Evolutionary conservation across 2,113 vertebrate genomes (phyloP).

Genomic region (Phainopepla nitens): DNA sequence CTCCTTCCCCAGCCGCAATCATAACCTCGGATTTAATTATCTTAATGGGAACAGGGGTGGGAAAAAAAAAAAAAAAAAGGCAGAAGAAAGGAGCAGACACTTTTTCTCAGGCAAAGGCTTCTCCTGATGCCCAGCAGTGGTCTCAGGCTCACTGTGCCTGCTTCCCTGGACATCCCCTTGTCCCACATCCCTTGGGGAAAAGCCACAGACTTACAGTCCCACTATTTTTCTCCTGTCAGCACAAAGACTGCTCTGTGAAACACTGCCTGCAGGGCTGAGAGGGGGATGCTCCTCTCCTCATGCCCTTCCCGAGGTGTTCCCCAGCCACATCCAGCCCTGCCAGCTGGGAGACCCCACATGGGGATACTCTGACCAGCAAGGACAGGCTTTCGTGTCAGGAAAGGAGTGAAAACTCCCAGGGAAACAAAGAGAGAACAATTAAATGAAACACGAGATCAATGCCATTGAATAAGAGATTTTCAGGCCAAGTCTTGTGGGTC

Average conservation of each 20-base stretch:
- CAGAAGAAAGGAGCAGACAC: background rate
- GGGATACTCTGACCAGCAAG: background rate
- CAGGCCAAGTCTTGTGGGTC: background rate
- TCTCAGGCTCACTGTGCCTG: background rate
- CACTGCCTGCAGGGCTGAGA: accelerated
- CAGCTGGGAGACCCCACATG: background rate
- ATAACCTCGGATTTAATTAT: constrained; percentile 18
- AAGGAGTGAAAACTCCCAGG: background rate
- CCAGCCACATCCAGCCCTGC: background rate
- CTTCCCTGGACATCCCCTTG: background rate
- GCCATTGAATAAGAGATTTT: background rate
- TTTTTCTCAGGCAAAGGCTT: background rate
- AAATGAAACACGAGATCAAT: background rate
- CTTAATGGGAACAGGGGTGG: background rate
- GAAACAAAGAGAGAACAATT: background rate
- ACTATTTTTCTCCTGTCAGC: accelerated
- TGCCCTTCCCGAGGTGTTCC: background rate
- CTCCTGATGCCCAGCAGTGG: background rate
- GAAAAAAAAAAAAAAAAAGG: too few species aligned
- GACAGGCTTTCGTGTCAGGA: background rate
- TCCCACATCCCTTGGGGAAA: background rate
- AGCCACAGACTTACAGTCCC: accelerated
- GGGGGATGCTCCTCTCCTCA: background rate
- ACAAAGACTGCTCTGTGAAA: background rate
- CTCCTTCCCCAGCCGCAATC: background rate